Percentiles rank a stretch among this genome's conserved stretches.
phyloP scores from a whole-genome alignment of 2,888 invertebrate species.

The Lasius platythorax region DNA sequence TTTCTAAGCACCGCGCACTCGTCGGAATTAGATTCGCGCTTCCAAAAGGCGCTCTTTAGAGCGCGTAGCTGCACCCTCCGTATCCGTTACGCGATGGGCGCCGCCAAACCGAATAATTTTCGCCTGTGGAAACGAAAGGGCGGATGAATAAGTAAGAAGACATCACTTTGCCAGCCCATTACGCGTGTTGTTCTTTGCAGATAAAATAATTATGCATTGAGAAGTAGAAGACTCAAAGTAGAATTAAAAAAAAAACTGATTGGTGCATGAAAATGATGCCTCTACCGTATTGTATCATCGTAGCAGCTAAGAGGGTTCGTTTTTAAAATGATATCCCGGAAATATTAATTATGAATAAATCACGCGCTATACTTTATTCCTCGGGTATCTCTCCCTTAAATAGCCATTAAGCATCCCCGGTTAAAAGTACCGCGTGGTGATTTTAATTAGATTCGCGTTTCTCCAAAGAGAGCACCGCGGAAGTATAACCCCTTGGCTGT shows the following conservation, averaged over 20 bases:
- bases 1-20: conserved; percentile 29
- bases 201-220: conserved; percentile 16
- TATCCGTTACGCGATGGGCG: conserved; percentile 24
- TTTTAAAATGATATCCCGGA: neutral
- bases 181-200: conserved; percentile 75
- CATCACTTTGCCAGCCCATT: conserved; percentile 81
- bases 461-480: conserved; percentile 27
- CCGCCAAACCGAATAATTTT: conserved; percentile 72
- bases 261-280: neutral
- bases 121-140: conserved; percentile 79
- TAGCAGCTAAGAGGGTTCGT: too few relatives aligned
- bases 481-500: conserved; percentile 54
- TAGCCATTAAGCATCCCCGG: conserved; percentile 17
- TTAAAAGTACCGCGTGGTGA: conserved; percentile 19
- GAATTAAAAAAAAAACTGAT: neutral
- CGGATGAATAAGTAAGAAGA: conserved; percentile 85
- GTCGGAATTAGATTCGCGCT: conserved; percentile 68
- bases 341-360: conserved; percentile 8
- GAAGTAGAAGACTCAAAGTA: neutral
- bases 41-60: conserved; percentile 68
- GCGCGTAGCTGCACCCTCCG: conserved; percentile 24
- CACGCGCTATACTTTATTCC: neutral
- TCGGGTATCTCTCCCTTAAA: neutral
- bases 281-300: too few relatives aligned
- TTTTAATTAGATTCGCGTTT: conserved; percentile 52